A percentile compares a stretch with the other conserved stretches of the same genome.
Evolutionary conservation across 1,140 invertebrate genomes (phyloP).

Genomic region (Euura lappo): DNA sequence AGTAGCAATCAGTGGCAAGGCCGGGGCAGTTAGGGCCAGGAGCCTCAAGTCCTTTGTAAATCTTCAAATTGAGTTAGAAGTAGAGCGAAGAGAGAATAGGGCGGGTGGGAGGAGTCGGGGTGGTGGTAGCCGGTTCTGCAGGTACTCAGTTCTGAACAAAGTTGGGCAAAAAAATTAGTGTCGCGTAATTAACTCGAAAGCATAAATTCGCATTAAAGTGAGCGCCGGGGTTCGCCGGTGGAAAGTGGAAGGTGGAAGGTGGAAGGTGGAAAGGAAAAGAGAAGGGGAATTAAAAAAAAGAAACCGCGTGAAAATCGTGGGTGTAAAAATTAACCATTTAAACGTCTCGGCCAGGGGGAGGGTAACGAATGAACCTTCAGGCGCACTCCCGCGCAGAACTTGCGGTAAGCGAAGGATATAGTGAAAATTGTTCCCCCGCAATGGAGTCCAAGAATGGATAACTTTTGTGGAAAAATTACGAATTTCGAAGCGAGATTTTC

Average conservation of each 20-base stretch:
- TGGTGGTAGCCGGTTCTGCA: no score
- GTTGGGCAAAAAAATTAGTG: slow-evolving; percentile 54
- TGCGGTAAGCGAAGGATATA: slow-evolving; percentile 19
- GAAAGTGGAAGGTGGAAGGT: slow-evolving; percentile 22
- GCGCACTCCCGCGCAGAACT: slow-evolving; percentile 30
- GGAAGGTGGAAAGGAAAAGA: background rate
- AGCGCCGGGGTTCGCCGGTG: slow-evolving; percentile 21
- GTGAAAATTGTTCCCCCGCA: slow-evolving; percentile 28
- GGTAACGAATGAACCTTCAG: slow-evolving; percentile 49
- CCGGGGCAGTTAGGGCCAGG: background rate
- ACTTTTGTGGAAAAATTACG: background rate
- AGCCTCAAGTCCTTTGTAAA: slow-evolving; percentile 3
- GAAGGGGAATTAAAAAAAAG: slow-evolving; percentile 1
- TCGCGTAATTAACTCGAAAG: slow-evolving; percentile 54
- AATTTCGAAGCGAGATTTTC: slow-evolving; percentile 2
- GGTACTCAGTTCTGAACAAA: slow-evolving; percentile 29
- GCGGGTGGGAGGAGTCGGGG: background rate
- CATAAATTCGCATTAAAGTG: slow-evolving; percentile 56
- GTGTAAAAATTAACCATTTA: slow-evolving; percentile 54
- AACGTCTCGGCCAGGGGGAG: slow-evolving; percentile 31
- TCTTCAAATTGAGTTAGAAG: slow-evolving; percentile 2
- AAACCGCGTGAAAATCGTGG: slow-evolving; percentile 37
- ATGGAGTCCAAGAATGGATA: background rate
- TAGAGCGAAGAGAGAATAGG: background rate
- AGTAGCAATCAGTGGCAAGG: background rate